Base-by-base conservation (phyloP, 2,113 vertebrate species). In the Corydoras sp. region DNA sequence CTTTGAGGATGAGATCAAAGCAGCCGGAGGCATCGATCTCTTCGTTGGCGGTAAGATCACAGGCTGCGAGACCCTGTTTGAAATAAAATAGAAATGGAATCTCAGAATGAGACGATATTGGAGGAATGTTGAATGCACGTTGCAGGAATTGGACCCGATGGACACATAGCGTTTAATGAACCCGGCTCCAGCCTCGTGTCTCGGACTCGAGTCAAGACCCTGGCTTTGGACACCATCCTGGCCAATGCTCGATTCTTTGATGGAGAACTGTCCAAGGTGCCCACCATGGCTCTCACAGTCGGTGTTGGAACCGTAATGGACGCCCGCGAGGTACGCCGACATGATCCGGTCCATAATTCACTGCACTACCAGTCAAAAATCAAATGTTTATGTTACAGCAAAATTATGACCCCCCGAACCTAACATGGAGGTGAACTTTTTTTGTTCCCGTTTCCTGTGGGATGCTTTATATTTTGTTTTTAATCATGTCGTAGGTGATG, bases 241-340 rank as follows among this genome's bases (percentile, higher is more conserved):
- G 96, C 96, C 54, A 99, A 99, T 0, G 95, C 96, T 43, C 86
- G 95, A 31, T 99, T 98, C 87, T 99, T 99, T 31, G 86, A 96
- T 49, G 93, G 92, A 0, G 91, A 98, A 79, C 90, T 97, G 3
- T 88, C 91, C 75, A 95, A 95, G 85, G 96, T 99, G 62, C 97
- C 97, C 73, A 98, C 92, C 5, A 97, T 96, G 95, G 94, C 96
- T 12, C 78, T 99, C 80, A 99, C 97, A 0, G 97, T 99, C 2
- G 97, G 97, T 10, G 97, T 99, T 18, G 96, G 94, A 72, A 99
- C 97, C 7, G 95, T 99, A 69, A 99, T 99, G 96, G 94, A 97
- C 32, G 92, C 96, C 58, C 93, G 90, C 87, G 95, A 99, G 95
- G 97, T 99, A 67, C 87, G 88, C 58, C 35, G 2, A 30, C n/a